Evolutionary conservation across 2,797 vertebrate species (phyloP).

Genomic region (Eurystomus glaucurus): DNA sequence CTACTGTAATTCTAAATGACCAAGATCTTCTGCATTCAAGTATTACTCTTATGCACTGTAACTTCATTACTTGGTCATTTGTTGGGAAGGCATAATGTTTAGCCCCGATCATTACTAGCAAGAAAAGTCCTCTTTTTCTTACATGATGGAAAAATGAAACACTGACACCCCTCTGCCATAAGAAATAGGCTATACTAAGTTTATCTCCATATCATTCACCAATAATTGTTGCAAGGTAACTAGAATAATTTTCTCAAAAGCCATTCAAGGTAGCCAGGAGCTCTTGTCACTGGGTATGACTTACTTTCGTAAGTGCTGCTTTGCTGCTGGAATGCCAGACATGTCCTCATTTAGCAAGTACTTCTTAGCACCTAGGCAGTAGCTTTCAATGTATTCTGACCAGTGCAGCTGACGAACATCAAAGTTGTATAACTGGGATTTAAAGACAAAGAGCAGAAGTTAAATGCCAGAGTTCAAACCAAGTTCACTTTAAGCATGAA

Average conservation of each 20-base stretch:
- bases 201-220: neutral
- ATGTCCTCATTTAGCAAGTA: conserved; percentile 97
- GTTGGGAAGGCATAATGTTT: neutral
- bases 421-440: conserved; percentile 92
- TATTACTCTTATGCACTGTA: neutral
- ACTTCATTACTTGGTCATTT: neutral
- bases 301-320: conserved; percentile 94
- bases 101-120: neutral
- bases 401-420: conserved; percentile 96
- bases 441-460: conserved; percentile 3
- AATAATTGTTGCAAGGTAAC: neutral
- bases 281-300: conserved; percentile 27
- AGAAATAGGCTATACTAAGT: neutral
- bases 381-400: conserved; percentile 96
- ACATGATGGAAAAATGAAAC: neutral
- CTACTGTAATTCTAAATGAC: neutral
- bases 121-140: neutral
- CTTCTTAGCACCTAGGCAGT: conserved; percentile 95
- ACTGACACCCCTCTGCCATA: neutral
- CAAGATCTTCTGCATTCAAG: neutral
- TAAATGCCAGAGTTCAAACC: neutral
- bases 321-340: conserved; percentile 93
- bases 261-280: neutral
- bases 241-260: neutral
- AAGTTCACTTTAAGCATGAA: neutral